phyloP scores from a whole-genome alignment of 2,888 invertebrate species.

The Anthophora plumipes region DNA sequence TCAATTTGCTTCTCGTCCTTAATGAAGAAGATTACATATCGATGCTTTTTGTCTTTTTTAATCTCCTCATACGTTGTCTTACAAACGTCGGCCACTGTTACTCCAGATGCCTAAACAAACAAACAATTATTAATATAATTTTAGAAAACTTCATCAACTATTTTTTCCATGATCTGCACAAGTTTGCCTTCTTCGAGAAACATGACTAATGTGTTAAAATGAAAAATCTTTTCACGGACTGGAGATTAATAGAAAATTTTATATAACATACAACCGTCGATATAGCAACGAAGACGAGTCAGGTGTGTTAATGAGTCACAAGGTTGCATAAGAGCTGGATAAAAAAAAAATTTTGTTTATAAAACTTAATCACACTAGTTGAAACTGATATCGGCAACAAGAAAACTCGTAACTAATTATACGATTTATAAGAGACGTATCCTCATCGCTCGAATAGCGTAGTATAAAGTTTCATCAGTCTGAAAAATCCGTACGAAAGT shows the following conservation, averaged over 20 bases:
- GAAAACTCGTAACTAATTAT: conserved; percentile 18
- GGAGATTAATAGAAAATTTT: conserved; percentile 14
- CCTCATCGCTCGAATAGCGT: neutral
- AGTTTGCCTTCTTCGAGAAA: neutral
- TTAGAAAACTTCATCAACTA: neutral
- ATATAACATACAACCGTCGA: conserved; percentile 12
- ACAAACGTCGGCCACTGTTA: conserved; percentile 97
- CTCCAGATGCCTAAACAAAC: conserved; percentile 93
- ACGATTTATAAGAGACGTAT: conserved; percentile 18
- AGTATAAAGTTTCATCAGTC: neutral
- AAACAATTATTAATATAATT: conserved; percentile 22
- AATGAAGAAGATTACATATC: conserved; percentile 98
- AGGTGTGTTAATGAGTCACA: conserved; percentile 39
- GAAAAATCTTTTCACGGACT: neutral
- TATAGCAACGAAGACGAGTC: conserved; percentile 20
- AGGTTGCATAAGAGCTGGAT: conserved; percentile 57
- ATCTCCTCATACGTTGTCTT: conserved; percentile 98
- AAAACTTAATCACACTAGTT: conserved; percentile 58
- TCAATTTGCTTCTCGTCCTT: conserved; percentile 98
- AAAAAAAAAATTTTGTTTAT: conserved; percentile 49
- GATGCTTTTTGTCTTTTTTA: conserved; percentile 98
- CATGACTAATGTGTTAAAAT: neutral
- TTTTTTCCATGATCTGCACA: neutral
- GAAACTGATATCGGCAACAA: conserved; percentile 50
- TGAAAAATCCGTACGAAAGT: too few relatives aligned